These are phyloP conservation scores for Eurystomus glaucurus DNA, from an alignment of 2,797 vertebrate species.

Conservation along the genomic window DNA sequence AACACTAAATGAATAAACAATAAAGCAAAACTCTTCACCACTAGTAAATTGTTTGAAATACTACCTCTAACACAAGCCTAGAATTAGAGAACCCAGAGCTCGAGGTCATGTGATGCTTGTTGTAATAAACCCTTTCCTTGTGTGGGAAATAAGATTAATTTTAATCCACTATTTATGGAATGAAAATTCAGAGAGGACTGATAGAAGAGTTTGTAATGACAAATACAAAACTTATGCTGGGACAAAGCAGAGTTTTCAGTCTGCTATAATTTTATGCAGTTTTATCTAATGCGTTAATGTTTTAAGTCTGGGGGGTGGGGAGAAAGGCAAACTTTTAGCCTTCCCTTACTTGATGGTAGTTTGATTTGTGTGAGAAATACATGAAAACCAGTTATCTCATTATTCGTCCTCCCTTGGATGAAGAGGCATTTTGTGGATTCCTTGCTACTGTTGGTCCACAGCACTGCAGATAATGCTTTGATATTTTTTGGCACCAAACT, in stretches of 20 bases:
- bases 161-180: background rate
- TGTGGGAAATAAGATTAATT: background rate
- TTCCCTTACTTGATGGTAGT: background rate
- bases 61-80: background rate
- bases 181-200: background rate
- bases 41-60: background rate
- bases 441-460: background rate
- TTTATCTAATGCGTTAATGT: background rate
- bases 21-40: background rate
- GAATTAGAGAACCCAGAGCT: background rate
- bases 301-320: background rate
- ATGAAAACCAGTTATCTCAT: background rate
- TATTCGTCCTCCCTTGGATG: background rate
- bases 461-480: background rate
- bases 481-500: background rate
- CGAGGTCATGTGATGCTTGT: background rate
- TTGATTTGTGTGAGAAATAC: background rate
- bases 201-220: background rate
- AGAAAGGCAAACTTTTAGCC: background rate
- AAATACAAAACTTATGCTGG: background rate
- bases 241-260: background rate
- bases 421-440: background rate
- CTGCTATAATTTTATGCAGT: fast-evolving
- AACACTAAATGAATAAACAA: background rate
- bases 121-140: background rate